phyloP scores from a whole-genome alignment of 2,888 invertebrate species.

The Crepidodera aurea region DNA sequence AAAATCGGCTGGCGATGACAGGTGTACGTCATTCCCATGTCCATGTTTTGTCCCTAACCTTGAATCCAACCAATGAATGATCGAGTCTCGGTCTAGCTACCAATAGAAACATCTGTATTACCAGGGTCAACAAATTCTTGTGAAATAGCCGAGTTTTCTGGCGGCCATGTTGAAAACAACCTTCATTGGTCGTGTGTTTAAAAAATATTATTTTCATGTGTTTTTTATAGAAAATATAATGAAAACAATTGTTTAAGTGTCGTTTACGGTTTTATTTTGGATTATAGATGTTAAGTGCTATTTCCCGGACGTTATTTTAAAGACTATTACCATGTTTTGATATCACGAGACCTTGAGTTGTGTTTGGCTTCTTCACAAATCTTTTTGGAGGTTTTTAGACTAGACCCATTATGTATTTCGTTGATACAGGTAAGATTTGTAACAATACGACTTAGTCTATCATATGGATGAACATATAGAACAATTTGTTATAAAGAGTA shows the following conservation, averaged over 20 bases:
- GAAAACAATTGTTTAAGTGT: slow-evolving; percentile 43
- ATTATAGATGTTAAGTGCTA: slow-evolving; percentile 47
- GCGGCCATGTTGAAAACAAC: slow-evolving; percentile 65
- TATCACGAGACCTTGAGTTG: slow-evolving; percentile 60
- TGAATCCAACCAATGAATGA: slow-evolving; percentile 60
- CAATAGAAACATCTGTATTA: slow-evolving; percentile 57
- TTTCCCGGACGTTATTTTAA: slow-evolving; percentile 45
- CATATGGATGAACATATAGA: not conserved
- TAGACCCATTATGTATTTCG: slow-evolving; percentile 57
- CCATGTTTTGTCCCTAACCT: slow-evolving; percentile 63
- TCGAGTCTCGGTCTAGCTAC: slow-evolving; percentile 54
- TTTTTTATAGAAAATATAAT: slow-evolving; percentile 47
- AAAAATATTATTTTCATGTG: slow-evolving; percentile 58
- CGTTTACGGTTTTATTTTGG: slow-evolving; percentile 43
- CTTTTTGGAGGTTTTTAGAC: slow-evolving; percentile 55
- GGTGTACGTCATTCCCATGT: slow-evolving; percentile 56
- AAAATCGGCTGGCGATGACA: slow-evolving; percentile 52
- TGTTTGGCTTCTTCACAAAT: slow-evolving; percentile 57
- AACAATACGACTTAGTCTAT: not conserved
- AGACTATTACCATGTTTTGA: slow-evolving; percentile 56
- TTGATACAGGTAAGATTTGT: slow-evolving; percentile 53
- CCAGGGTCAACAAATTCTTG: slow-evolving; percentile 65
- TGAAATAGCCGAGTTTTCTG: slow-evolving; percentile 62
- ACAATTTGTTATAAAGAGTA: not conserved
- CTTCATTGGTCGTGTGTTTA: slow-evolving; percentile 60